These are phyloP conservation scores for Chloebia gouldiae DNA, from an alignment of 2,113 vertebrate genomes.

Conservation along the genomic window DNA sequence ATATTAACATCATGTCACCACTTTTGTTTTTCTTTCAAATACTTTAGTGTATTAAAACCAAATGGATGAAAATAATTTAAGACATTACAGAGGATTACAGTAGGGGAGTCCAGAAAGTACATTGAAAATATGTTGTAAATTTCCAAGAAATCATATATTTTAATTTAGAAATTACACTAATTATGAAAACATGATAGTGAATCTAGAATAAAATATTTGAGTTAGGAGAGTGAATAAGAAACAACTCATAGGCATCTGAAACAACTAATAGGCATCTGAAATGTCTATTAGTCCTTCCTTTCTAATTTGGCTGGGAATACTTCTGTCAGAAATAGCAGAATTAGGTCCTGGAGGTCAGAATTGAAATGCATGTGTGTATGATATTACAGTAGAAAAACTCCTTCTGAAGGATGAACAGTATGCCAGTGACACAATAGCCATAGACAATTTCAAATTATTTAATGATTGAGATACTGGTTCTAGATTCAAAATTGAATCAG, in stretches of 20 bases:
- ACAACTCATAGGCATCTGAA: no score
- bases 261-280: no score
- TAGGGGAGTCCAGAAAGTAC: not conserved
- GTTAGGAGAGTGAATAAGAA: not conserved
- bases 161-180: not conserved
- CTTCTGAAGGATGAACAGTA: not conserved
- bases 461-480: not conserved
- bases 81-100: not conserved
- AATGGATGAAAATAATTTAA: not conserved
- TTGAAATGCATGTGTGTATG: not conserved
- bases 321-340: not conserved
- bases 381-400: not conserved
- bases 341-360: not conserved
- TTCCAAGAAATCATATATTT: not conserved
- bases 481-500: not conserved
- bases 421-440: not conserved
- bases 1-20: not conserved
- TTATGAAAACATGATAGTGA: not conserved
- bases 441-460: not conserved
- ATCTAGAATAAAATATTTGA: not conserved
- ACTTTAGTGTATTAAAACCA: not conserved
- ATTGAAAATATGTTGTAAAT: not conserved
- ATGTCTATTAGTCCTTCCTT: not conserved
- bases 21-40: not conserved
- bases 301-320: not conserved